phyloP scores from a whole-genome alignment of 2,113 vertebrate genomes.

The Potamarius usumacintae region DNA sequence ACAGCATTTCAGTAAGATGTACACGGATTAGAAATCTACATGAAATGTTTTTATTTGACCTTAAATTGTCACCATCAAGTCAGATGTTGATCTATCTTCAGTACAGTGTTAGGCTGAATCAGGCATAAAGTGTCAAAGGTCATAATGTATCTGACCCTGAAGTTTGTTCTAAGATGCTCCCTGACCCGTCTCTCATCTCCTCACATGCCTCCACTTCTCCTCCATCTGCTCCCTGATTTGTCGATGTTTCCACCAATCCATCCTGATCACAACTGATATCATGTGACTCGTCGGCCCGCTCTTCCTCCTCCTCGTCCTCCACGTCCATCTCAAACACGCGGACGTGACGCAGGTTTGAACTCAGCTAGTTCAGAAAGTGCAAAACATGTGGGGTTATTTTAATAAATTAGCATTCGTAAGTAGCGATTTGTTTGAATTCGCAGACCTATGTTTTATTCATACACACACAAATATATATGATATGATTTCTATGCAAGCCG shows the following conservation, averaged over 20 bases:
- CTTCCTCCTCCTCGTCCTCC: conserved; percentile 84
- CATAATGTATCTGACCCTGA: conserved; percentile 51
- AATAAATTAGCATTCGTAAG: background rate
- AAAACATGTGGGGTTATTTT: background rate
- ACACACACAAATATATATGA: background rate
- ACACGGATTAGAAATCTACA: background rate
- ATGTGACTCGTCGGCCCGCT: conserved; percentile 77
- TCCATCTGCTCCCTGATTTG: conserved; percentile 57
- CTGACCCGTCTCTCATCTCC: conserved; percentile 38
- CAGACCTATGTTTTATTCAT: background rate
- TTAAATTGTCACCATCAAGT: background rate
- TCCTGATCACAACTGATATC: conserved; percentile 74
- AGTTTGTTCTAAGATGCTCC: conserved; percentile 61
- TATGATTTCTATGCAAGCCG: background rate
- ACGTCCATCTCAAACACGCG: conserved; percentile 98
- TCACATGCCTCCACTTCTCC: conserved; percentile 33
- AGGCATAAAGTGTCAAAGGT: conserved; percentile 1
- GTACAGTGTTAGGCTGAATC: background rate
- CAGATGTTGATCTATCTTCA: background rate
- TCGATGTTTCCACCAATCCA: conserved; percentile 66
- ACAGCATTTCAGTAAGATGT: background rate
- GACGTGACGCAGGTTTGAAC: conserved; percentile 90
- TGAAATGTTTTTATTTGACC: background rate
- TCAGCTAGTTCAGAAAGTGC: conserved; percentile 74
- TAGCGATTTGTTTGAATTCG: background rate